phyloP scores from a whole-genome alignment of 2,888 invertebrate species.

The Hetaerina titia region DNA sequence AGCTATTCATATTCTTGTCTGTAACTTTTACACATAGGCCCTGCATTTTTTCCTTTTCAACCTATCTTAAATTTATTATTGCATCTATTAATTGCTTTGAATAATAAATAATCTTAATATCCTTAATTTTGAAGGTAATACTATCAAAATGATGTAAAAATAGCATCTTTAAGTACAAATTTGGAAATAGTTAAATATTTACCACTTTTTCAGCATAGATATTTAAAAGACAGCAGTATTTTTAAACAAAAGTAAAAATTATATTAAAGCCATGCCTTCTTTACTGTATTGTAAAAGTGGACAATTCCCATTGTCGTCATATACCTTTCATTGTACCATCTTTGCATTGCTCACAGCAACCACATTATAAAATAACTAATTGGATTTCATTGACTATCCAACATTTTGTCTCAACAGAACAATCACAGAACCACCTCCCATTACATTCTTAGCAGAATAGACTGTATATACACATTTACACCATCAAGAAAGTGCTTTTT shows the following conservation, averaged over 20 bases:
- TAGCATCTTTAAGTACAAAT: slow-evolving; percentile 67
- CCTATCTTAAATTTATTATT: slow-evolving; percentile 56
- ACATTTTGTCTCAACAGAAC: slow-evolving; percentile 35
- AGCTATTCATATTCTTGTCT: slow-evolving; percentile 40
- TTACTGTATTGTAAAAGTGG: slow-evolving; percentile 62
- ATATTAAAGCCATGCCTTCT: slow-evolving; percentile 63
- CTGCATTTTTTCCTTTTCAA: slow-evolving; percentile 46
- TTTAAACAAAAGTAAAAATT: slow-evolving; percentile 62
- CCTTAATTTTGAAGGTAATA: slow-evolving; percentile 63
- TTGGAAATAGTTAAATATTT: slow-evolving; percentile 60
- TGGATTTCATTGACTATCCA: slow-evolving; percentile 66
- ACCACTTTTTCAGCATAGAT: slow-evolving; percentile 33
- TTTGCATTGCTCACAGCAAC: slow-evolving; percentile 46
- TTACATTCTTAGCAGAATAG: slow-evolving; percentile 63
- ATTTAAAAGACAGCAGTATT: slow-evolving; percentile 58
- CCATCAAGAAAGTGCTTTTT: slow-evolving; percentile 58
- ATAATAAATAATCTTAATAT: slow-evolving; percentile 64
- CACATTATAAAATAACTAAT: not conserved
- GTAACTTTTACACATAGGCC: slow-evolving; percentile 53
- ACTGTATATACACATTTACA: slow-evolving; percentile 56
- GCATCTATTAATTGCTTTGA: slow-evolving; percentile 57
- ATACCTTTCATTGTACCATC: slow-evolving; percentile 49
- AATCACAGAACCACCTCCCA: slow-evolving; percentile 61
- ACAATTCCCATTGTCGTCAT: slow-evolving; percentile 1
- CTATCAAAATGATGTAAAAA: slow-evolving; percentile 67